Evolutionary conservation across 23 tunicate genomes (phyloP).

Genomic region (Trididemnum miniatum): DNA sequence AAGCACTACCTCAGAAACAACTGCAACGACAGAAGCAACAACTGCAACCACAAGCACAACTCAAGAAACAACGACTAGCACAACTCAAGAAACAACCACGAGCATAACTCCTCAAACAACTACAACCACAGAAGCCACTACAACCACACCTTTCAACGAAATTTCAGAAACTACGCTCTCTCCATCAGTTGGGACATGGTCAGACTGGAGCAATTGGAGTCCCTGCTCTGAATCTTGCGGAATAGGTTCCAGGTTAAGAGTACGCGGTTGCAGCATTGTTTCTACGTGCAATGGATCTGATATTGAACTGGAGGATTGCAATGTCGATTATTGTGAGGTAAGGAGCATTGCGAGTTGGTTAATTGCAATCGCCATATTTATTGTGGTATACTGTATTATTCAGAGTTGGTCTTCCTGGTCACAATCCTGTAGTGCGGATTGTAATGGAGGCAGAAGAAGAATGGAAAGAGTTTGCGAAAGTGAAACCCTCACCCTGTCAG

Average conservation of each 20-base stretch:
- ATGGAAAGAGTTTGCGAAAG: slow-evolving; percentile 14
- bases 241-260: slow-evolving; percentile 41
- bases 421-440: slow-evolving; percentile 8
- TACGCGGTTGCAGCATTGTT: slow-evolving; percentile 31
- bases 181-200: slow-evolving; percentile 33
- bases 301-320: neutral
- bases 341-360: neutral
- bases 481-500: neutral
- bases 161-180: neutral
- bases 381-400: neutral
- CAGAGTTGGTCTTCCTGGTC: slow-evolving; percentile 48
- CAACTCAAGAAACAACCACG: neutral
- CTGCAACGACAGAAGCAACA: neutral
- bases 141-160: neutral
- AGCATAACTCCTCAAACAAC: neutral
- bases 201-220: slow-evolving; percentile 69
- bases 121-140: slow-evolving; percentile 11
- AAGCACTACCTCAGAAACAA: neutral
- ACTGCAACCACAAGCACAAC: neutral
- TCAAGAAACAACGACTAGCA: neutral
- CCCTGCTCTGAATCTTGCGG: slow-evolving; percentile 62
- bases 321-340: slow-evolving; percentile 17
- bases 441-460: slow-evolving; percentile 19
- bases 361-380: neutral
- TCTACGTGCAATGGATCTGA: slow-evolving; percentile 13